Percentiles rank a stretch among this genome's conserved stretches.
phyloP scores from a whole-genome alignment of 1,140 invertebrate genomes.

The Augochlora pura region DNA sequence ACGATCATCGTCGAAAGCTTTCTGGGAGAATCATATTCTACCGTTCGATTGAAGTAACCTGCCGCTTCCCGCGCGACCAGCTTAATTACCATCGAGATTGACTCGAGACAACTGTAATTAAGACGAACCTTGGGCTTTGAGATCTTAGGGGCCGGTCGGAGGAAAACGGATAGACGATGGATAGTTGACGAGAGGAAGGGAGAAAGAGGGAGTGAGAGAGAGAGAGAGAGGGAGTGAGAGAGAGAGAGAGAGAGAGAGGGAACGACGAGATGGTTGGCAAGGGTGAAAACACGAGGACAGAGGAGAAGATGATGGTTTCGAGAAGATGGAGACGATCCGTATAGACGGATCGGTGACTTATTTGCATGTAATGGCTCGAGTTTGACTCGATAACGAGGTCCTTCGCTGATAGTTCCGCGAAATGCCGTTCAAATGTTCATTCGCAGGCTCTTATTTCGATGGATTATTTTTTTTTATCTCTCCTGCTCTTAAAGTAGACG shows the following conservation, averaged over 20 bases:
- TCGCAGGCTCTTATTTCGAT: neutral
- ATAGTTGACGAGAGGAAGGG: conserved; percentile 48
- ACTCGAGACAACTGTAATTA: conserved; percentile 80
- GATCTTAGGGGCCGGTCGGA: conserved; percentile 62
- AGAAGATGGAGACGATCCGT: conserved; percentile 64
- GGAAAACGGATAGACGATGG: conserved; percentile 37
- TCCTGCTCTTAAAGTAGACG: too few species aligned
- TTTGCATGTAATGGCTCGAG: conserved; percentile 77
- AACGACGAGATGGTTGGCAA: conserved; percentile 26
- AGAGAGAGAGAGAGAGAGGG: neutral
- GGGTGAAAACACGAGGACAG: conserved; percentile 22
- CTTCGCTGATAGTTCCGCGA: conserved; percentile 7
- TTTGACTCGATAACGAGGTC: conserved; percentile 65
- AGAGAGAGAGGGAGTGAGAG: conserved; percentile 53
- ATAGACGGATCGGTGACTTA: conserved; percentile 72
- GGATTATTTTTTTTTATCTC: neutral
- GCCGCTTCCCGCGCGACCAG: conserved; percentile 53
- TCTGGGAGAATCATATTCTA: conserved; percentile 27
- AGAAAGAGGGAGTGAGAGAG: conserved; percentile 16
- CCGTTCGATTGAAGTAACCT: conserved; percentile 24
- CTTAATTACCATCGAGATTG: conserved; percentile 80
- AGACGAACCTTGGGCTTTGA: conserved; percentile 77
- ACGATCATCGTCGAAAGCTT: neutral
- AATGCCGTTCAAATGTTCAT: neutral
- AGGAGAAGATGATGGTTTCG: conserved; percentile 50